phyloP scores from a whole-genome alignment of 2,797 vertebrate genomes.

The Helicolenus hilgendorfi region DNA sequence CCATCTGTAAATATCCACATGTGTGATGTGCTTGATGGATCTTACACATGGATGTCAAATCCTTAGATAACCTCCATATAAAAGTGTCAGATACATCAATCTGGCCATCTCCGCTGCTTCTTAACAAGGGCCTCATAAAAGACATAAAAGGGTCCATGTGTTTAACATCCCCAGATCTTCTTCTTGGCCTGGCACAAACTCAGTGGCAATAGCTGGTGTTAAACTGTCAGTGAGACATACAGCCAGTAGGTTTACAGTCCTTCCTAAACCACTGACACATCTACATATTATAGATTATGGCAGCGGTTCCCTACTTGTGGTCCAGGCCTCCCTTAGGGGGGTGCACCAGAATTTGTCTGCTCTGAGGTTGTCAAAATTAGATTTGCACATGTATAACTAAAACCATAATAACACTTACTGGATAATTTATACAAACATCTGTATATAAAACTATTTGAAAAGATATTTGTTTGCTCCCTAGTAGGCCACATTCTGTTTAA shows the following conservation, averaged over 20 bases:
- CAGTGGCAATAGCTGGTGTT: background rate
- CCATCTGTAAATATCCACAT: slow-evolving; percentile 37
- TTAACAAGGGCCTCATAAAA: slow-evolving; percentile 32
- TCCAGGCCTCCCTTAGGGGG: too few relatives aligned
- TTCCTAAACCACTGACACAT: background rate
- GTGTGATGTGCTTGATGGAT: slow-evolving; percentile 30
- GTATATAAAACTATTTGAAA: too few relatives aligned
- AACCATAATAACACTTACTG: too few relatives aligned
- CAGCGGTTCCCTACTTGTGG: too few relatives aligned
- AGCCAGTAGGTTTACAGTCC: background rate
- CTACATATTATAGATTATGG: background rate
- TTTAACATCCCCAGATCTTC: slow-evolving; percentile 12
- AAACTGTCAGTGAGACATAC: background rate
- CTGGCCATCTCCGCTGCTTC: background rate
- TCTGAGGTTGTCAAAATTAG: too few relatives aligned
- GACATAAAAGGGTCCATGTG: background rate
- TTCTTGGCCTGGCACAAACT: background rate
- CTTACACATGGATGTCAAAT: slow-evolving; percentile 36
- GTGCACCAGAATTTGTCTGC: too few relatives aligned
- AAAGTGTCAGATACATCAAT: slow-evolving; percentile 20
- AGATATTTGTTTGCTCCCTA: too few relatives aligned
- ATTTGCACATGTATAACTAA: too few relatives aligned
- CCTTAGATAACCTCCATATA: slow-evolving; percentile 28
- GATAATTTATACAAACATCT: too few relatives aligned
- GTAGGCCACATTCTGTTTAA: too few relatives aligned